phyloP scores from a whole-genome alignment of 2,797 vertebrate genomes.

The Mycteria americana region DNA sequence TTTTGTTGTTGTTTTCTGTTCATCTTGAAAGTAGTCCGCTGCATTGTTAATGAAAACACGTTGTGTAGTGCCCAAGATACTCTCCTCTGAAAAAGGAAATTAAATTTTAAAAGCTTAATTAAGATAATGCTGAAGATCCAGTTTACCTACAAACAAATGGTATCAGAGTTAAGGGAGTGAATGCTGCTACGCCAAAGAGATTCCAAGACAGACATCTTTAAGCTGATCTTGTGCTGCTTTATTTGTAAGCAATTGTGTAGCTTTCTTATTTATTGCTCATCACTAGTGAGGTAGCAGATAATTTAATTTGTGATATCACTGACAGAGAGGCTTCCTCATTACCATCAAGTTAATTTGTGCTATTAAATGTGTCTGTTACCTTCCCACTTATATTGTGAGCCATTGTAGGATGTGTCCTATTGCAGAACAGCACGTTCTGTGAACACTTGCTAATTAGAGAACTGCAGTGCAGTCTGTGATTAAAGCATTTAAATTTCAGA shows the following conservation, averaged over 20 bases:
- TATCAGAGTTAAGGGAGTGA: background rate
- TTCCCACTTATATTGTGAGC: background rate
- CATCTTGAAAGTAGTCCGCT: conserved; percentile 4
- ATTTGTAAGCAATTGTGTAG: conserved; percentile 10
- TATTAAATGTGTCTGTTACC: conserved; percentile 31
- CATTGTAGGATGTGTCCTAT: background rate
- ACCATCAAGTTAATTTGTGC: conserved; percentile 32
- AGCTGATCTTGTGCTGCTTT: background rate
- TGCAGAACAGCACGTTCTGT: background rate
- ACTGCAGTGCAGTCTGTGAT: background rate
- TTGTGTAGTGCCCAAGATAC: conserved; percentile 20
- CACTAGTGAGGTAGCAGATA: background rate
- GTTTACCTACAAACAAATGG: conserved; percentile 26
- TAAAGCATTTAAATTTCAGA: background rate
- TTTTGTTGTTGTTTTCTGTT: conserved; percentile 30
- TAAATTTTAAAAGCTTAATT: conserved; percentile 66
- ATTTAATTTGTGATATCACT: conserved; percentile 40
- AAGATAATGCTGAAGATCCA: conserved; percentile 52
- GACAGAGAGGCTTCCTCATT: conserved; percentile 33
- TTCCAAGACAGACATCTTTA: background rate
- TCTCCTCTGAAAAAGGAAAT: conserved; percentile 51
- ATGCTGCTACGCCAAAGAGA: background rate
- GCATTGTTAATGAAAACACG: conserved; percentile 49
- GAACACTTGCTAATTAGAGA: conserved; percentile 6
- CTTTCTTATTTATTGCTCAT: conserved; percentile 42